Evolutionary conservation across 2,113 vertebrate species (phyloP), one percentile per base, ranked within the genome.

Genomic region (Neolamprologus cancellatus): DNA sequence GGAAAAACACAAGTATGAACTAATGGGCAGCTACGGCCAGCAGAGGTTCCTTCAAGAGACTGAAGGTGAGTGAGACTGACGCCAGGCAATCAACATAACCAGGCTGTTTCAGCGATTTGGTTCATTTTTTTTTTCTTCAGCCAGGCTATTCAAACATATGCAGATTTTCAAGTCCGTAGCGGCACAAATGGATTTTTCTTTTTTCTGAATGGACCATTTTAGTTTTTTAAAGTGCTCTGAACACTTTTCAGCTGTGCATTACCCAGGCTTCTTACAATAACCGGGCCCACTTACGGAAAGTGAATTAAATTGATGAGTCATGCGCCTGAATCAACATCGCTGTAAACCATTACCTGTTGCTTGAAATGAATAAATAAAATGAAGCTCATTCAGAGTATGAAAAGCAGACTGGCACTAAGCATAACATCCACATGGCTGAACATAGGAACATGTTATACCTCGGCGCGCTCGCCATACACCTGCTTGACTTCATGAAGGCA

Each of bases 1-100:
- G n/a, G 95, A 95, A 11, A 95, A 90, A 84, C 93, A 84, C 91
- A 95, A 93, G 88, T 94, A 94, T n/a, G 94, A 95, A 88, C 81
- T 89, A 11, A 94, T 96, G 93, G 91, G 93, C 61, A 93, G 89
- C 87, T 95, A 78, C 44, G 84, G 94, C 66, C 94, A 94, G 32
- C 94, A 92, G 87, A 93, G 84, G 80, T 57, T 91, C 32, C 81
- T 88, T 8, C 93, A 91, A 7, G 95, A 95, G 23, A 44, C 84
- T 39, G 95, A 95, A 90, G 96, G 96, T 96, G 81, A 95, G 94
- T 79, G 25, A 78, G n/a, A 32, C n/a, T 5, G 32, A 61, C 10
- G n/a, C 44, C 4, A 25, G 2, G 4, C 5, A 9, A 55, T 25
- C 39, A 61, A 18, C 18, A 32, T 4, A 7, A 82, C 4, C 15